Evolutionary conservation across 2,888 invertebrate genomes (phyloP).

Genomic region (Lepetodrilus schrolli): DNA sequence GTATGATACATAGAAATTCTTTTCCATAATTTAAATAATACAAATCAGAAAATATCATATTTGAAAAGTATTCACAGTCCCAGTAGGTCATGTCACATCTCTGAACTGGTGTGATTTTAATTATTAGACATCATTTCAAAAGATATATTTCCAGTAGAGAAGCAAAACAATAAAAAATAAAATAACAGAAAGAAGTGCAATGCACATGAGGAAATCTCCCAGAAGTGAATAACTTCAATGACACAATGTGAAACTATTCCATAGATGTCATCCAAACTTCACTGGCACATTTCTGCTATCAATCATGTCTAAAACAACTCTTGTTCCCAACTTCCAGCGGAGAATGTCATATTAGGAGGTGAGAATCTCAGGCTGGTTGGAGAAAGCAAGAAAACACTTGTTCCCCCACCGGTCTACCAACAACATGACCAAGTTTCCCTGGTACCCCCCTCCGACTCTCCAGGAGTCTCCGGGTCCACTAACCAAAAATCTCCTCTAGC

Average conservation of each 20-base stretch:
- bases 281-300: not conserved
- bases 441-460: not conserved
- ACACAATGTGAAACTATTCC: not conserved
- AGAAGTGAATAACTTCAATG: not conserved
- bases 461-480: not conserved
- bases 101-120: not conserved
- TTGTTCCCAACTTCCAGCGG: not conserved
- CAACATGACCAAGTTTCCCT: not conserved
- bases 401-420: not conserved
- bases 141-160: no score
- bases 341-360: constrained; percentile 14
- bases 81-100: no score
- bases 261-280: not conserved
- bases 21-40: no score
- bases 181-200: not conserved
- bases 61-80: no score
- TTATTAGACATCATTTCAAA: constrained; percentile 1
- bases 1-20: no score
- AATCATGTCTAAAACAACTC: constrained; percentile 6
- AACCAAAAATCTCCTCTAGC: not conserved
- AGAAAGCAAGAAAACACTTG: not conserved
- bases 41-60: no score
- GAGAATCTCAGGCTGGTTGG: not conserved
- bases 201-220: no score
- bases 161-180: no score